Conservation (phyloP, 2,888 invertebrate genomes). For the Apantesis nais region DNA sequence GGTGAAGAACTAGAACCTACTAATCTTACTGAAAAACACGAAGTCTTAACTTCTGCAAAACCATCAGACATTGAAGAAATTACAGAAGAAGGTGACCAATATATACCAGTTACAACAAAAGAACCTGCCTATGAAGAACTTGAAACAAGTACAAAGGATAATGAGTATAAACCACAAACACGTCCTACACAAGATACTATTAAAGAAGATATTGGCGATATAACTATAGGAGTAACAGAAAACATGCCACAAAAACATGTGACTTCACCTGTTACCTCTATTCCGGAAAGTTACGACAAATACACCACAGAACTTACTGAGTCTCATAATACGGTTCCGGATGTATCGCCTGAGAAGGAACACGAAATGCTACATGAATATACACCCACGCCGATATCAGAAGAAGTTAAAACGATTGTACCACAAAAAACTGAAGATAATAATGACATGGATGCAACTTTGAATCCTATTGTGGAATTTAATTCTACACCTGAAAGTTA, state of each 20-base stretch:
- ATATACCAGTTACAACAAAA: constrained; percentile 36
- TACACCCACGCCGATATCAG: constrained; percentile 11
- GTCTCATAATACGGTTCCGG: constrained; percentile 42
- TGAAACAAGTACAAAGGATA: constrained; percentile 28
- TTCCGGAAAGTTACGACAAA: constrained; percentile 29
- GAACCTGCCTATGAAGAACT: constrained; percentile 23
- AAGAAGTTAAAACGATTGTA: constrained; percentile 24
- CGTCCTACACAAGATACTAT: constrained; percentile 27
- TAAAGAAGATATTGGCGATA: constrained; percentile 24
- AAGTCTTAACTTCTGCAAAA: constrained; percentile 26
- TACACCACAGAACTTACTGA: constrained; percentile 39
- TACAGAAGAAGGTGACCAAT: constrained; percentile 40
- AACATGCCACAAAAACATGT: constrained; percentile 23
- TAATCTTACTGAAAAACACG: constrained; percentile 29
- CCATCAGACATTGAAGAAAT: constrained; percentile 40
- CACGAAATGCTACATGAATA: constrained; percentile 24
- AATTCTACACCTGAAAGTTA: constrained; percentile 26
- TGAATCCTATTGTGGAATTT: constrained; percentile 11
- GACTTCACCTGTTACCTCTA: constrained; percentile 13
- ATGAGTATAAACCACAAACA: constrained; percentile 22
- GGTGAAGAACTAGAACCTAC: constrained; percentile 62
- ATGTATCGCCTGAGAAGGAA: constrained; percentile 34
- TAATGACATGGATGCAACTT: constrained; percentile 21
- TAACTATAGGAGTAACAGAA: constrained; percentile 22
- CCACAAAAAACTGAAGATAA: constrained; percentile 17